These are phyloP conservation scores for Dasyornis broadbenti DNA, from an alignment of 2,113 vertebrate species.

Conservation along the genomic window DNA sequence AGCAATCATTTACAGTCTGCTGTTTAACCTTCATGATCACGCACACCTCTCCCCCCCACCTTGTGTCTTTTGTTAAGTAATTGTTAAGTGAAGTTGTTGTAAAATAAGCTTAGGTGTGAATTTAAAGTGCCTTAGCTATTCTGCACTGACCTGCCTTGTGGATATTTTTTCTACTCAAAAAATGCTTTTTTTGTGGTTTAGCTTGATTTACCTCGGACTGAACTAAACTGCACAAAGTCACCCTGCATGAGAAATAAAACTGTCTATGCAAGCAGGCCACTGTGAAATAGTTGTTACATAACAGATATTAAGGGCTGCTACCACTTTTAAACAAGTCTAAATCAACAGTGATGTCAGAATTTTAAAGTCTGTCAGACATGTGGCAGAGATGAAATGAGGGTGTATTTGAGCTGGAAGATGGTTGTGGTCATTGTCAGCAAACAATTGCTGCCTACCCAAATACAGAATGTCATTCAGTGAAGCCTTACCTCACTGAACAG, in stretches of 20 bases:
- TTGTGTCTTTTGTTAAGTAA: neutral
- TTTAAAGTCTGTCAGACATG: neutral
- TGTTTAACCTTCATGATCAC: neutral
- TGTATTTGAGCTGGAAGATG: neutral
- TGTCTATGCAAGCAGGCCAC: neutral
- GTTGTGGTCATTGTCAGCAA: neutral
- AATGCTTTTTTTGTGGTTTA: neutral
- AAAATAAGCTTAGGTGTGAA: neutral
- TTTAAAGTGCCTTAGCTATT: neutral
- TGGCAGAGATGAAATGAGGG: neutral
- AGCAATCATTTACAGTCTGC: neutral
- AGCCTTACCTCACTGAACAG: neutral
- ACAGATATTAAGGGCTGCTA: neutral
- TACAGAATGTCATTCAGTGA: neutral
- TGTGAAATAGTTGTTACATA: neutral
- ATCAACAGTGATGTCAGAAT: neutral
- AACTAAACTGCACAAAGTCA: neutral
- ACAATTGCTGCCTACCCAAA: neutral
- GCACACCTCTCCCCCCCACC: accelerated
- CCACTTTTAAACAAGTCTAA: neutral
- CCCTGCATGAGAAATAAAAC: neutral
- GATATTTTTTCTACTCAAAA: neutral
- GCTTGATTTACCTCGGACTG: neutral
- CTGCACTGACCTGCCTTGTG: neutral
- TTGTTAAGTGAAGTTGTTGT: neutral